A percentile compares a stretch with the other conserved stretches of the same genome.
phyloP scores from a whole-genome alignment of 2,113 vertebrate species.

The Oplegnathus fasciatus region DNA sequence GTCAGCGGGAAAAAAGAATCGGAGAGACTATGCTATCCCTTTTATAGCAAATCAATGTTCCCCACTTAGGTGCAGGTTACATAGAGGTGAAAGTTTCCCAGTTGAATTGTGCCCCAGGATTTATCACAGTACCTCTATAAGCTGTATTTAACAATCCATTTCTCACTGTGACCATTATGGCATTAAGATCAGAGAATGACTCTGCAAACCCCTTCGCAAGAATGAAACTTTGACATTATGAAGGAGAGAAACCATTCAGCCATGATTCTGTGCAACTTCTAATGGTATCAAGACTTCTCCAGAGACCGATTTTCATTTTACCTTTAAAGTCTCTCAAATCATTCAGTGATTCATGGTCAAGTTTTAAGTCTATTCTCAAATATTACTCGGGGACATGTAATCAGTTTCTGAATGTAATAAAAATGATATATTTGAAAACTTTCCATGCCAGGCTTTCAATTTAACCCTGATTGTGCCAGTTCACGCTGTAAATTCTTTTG shows the following conservation, averaged over 20 bases:
- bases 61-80: conserved; percentile 57
- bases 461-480: conserved; percentile 10
- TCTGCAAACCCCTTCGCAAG: conserved; percentile 27
- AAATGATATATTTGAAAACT: conserved; percentile 20
- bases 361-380: conserved; percentile 23
- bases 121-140: conserved; percentile 54
- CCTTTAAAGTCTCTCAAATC: conserved; percentile 45
- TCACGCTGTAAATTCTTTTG: background rate
- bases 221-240: conserved; percentile 49
- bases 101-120: conserved; percentile 54
- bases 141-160: conserved; percentile 69
- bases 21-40: conserved; percentile 13
- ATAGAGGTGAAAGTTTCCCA: conserved; percentile 65
- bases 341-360: conserved; percentile 46
- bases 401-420: conserved; percentile 33
- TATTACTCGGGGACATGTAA: conserved; percentile 22
- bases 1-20: conserved; percentile 13
- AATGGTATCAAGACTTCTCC: conserved; percentile 44
- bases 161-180: conserved; percentile 48
- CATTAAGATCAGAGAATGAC: conserved; percentile 58
- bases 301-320: conserved; percentile 44
- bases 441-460: background rate
- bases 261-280: conserved; percentile 45
- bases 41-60: conserved; percentile 61
- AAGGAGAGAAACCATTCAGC: conserved; percentile 41